Evolutionary conservation across 2,888 invertebrate species (phyloP), one percentile per base, ranked within the genome.

Genomic region (Gasteruption jaculator): DNA sequence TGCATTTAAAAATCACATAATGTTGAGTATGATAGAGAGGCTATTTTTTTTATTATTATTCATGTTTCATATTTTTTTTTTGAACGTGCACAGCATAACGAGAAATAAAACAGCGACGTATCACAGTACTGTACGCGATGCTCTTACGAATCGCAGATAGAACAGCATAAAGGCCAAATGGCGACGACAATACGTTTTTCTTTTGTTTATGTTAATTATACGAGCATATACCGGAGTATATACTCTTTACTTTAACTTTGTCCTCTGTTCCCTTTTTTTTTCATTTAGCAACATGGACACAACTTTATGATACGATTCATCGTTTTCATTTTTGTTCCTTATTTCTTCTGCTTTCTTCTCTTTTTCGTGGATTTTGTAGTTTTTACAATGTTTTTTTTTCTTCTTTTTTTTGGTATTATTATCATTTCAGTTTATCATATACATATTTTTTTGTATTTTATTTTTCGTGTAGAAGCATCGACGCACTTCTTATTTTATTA

Each of bases 91-190:
- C 53, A 57, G 53, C 54, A 57, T 55, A 52, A 53, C 49, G 49
- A 47, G 57, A 56, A 54, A 54, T 56, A 55, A 56, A 62, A 62
- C 54, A 66, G 60, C 64, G 60, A 65, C 60, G 56, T 59, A 66
- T 65, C 65, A 66, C 65, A 66, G 64, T 63, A 64, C 60, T 53
- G 58, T 60, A 59, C 55, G 60, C 64, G 63, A 65, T 65, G 60
- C 63, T 56, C 60, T 49, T 61, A 61, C 56, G 56, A 65, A 58
- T 65, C 60, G 62, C 64, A 62, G 60, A 60, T 62, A 65, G 59
- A 64, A 64, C 55, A 64, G 63, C 62, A 59, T 60, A 58, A 57
- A 60, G 62, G 54, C 57, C 60, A 64, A 65, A 61, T 54, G 60
- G 57, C 61, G 58, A 63, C 54, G n/a, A 53, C 57, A 57, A 55